Evolutionary conservation across 2,797 vertebrate species (phyloP).

Genomic region (Sibirionetta formosa): DNA sequence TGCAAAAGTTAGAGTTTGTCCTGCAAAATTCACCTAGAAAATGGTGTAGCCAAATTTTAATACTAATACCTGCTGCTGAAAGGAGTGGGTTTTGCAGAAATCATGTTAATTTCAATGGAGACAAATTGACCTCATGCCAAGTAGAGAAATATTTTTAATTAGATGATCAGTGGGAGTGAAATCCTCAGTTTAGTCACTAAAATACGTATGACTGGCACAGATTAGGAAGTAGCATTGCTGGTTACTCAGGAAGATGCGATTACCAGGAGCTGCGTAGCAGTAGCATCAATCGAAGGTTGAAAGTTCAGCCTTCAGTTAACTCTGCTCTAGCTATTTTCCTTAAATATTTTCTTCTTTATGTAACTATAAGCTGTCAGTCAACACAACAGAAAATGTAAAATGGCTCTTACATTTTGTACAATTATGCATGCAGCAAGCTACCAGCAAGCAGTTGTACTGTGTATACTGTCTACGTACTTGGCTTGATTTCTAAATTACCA

Average conservation of each 20-base stretch:
- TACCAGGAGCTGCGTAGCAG: background rate
- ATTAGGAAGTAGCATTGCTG: background rate
- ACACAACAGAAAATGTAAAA: background rate
- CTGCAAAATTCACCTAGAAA: background rate
- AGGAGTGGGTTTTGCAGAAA: background rate
- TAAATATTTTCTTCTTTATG: background rate
- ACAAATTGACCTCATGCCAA: background rate
- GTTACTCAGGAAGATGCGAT: background rate
- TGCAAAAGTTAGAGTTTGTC: background rate
- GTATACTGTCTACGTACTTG: background rate
- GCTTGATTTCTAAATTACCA: background rate
- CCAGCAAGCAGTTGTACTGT: background rate
- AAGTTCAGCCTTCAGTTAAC: background rate
- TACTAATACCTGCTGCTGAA: background rate
- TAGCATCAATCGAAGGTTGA: background rate
- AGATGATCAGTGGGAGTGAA: background rate
- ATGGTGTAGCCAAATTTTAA: background rate
- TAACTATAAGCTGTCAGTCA: background rate
- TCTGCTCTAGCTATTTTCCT: slow-evolving; percentile 3
- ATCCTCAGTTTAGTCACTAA: background rate
- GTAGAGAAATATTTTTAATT: background rate
- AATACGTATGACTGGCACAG: background rate
- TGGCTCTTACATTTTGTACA: slow-evolving; percentile 1
- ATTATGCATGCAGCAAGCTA: slow-evolving; percentile 30
- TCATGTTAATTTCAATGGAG: background rate